A percentile compares a stretch with the other conserved stretches of the same genome.
phyloP scores from a whole-genome alignment of 2,797 vertebrate species.

The Oryzias dopingdopingensis region DNA sequence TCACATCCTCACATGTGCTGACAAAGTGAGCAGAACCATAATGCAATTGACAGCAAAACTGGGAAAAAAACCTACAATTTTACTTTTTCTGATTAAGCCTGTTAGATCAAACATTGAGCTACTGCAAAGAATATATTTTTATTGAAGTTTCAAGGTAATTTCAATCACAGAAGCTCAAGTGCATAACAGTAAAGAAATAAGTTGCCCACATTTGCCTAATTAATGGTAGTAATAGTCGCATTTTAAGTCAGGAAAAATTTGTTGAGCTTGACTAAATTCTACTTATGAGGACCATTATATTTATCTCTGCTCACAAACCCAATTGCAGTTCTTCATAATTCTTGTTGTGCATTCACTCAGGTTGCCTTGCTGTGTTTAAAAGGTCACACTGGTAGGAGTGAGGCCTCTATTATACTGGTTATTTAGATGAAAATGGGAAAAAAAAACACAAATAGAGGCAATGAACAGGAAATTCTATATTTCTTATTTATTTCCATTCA shows the following conservation, averaged over 20 bases:
- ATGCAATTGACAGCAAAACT: slow-evolving; percentile 17
- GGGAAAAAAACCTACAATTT: slow-evolving; percentile 14
- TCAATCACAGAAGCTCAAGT: slow-evolving; percentile 4
- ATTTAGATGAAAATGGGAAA: slow-evolving; percentile 10
- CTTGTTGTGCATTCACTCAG: slow-evolving; percentile 11
- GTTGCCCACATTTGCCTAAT: slow-evolving; percentile 2
- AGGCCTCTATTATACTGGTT: slow-evolving; percentile 6
- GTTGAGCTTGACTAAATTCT: slow-evolving; percentile 5
- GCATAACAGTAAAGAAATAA: slow-evolving; percentile 6
- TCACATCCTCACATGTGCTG: slow-evolving; percentile 43
- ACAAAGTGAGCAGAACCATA: slow-evolving; percentile 31
- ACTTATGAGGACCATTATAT: not conserved
- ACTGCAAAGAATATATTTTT: not conserved
- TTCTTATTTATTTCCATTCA: slow-evolving; percentile 20
- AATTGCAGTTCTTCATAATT: not conserved
- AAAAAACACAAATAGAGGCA: slow-evolving; percentile 9
- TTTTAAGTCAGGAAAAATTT: slow-evolving; percentile 14
- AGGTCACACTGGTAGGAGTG: slow-evolving; percentile 20
- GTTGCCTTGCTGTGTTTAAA: slow-evolving; percentile 11
- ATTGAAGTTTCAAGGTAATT: not conserved
- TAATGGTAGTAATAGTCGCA: slow-evolving; percentile 17
- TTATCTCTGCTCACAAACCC: slow-evolving; percentile 4
- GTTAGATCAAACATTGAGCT: not conserved
- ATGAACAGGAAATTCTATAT: slow-evolving; percentile 13
- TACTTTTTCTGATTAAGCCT: too few species aligned